A percentile compares a stretch with the other conserved stretches of the same genome.
Evolutionary conservation across 2,797 vertebrate genomes (phyloP).

Genomic region (Masticophis lateralis): DNA sequence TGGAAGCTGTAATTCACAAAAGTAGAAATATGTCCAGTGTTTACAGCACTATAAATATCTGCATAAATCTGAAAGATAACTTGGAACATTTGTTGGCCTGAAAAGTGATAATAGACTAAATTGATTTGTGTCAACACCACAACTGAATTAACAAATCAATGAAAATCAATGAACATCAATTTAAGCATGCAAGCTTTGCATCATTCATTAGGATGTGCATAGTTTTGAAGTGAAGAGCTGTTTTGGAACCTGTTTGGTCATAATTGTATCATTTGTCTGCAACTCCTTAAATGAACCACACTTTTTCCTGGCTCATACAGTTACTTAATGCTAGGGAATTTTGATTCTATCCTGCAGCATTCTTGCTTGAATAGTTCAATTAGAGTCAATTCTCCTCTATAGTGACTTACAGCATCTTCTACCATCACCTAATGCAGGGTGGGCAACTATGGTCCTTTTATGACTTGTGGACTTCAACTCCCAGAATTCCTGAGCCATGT

Average conservation of each 20-base stretch:
- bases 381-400: neutral
- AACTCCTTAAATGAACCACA: neutral
- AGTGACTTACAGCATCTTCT: neutral
- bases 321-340: neutral
- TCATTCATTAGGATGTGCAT: neutral
- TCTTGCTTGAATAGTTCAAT: neutral
- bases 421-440: neutral
- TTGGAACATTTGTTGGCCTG: neutral
- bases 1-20: neutral
- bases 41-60: neutral
- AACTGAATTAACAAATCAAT: neutral
- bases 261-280: neutral
- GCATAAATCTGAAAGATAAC: neutral
- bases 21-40: neutral
- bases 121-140: neutral
- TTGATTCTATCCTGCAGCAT: neutral
- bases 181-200: neutral
- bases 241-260: neutral
- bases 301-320: neutral
- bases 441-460: too few species aligned
- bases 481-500: too few species aligned
- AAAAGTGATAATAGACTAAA: neutral
- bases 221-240: neutral
- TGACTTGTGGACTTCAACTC: too few species aligned
- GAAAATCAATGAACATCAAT: neutral